These are phyloP conservation scores for Nemurella pictetii DNA, from an alignment of 2,888 invertebrate genomes.

Conservation along the genomic window DNA sequence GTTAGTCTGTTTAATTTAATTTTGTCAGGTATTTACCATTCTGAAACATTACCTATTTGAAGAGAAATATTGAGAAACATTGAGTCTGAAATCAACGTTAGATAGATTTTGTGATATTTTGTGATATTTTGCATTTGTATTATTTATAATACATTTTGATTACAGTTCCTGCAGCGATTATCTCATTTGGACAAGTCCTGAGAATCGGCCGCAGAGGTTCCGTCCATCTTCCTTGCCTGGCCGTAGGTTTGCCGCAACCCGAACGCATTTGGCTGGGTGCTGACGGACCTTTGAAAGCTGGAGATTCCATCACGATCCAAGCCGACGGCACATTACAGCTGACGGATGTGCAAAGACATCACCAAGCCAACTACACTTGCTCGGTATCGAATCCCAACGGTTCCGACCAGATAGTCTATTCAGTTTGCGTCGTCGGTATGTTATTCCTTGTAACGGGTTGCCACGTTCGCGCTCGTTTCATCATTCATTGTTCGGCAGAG, in stretches of 20 bases:
- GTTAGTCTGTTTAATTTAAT: slow-evolving; percentile 24
- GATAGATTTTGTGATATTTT: too few species aligned
- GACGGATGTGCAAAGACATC: slow-evolving; percentile 46
- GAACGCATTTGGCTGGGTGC: slow-evolving; percentile 44
- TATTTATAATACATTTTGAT: too few species aligned
- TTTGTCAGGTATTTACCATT: too few species aligned
- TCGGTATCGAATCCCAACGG: slow-evolving; percentile 48
- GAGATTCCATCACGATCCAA: slow-evolving; percentile 41
- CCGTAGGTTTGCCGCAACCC: slow-evolving; percentile 44
- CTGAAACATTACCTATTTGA: too few species aligned
- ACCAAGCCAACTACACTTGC: slow-evolving; percentile 51
- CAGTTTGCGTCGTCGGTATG: slow-evolving; percentile 48
- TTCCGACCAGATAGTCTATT: slow-evolving; percentile 48
- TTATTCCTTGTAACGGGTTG: too few species aligned
- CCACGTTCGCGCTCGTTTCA: not conserved
- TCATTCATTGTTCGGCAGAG: not conserved
- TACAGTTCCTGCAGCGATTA: slow-evolving; percentile 43
- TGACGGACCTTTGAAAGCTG: slow-evolving; percentile 41
- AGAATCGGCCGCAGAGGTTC: slow-evolving; percentile 38
- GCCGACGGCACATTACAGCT: slow-evolving; percentile 48
- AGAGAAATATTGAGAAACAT: too few species aligned
- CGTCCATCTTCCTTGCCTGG: slow-evolving; percentile 41
- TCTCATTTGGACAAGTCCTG: slow-evolving; percentile 42
- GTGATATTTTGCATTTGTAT: too few species aligned
- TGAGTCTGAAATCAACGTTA: too few species aligned